These are phyloP conservation scores for Sialia sialis DNA, from an alignment of 2,113 vertebrate genomes.

Conservation along the genomic window DNA sequence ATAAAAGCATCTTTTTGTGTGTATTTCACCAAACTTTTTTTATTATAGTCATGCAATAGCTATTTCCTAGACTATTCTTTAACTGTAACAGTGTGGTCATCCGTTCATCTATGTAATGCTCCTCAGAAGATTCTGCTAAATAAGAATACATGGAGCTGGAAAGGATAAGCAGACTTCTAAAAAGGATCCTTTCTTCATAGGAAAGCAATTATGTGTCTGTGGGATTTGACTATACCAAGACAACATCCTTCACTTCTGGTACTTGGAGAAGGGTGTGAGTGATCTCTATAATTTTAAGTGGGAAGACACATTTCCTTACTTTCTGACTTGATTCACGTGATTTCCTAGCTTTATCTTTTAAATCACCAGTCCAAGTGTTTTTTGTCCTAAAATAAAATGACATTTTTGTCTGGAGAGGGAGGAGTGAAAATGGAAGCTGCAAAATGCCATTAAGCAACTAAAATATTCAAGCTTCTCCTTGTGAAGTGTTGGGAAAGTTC, in stretches of 20 bases:
- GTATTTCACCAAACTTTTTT: not conserved
- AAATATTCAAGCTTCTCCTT: not conserved
- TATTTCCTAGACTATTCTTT: not conserved
- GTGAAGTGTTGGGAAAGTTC: not conserved
- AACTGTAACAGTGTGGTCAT: not conserved
- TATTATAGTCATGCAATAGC: not conserved
- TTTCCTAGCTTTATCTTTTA: not conserved
- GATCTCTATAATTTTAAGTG: not conserved
- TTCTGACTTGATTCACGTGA: not conserved
- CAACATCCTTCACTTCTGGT: not conserved
- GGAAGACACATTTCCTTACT: not conserved
- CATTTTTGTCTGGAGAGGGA: not conserved
- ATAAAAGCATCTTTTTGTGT: not conserved
- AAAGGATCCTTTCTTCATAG: not conserved
- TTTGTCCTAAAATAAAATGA: not conserved
- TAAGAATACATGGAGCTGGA: not conserved
- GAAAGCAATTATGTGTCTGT: not conserved
- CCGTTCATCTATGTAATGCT: not conserved
- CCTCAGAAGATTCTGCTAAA: not conserved
- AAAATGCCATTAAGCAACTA: not conserved
- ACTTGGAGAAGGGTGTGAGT: not conserved
- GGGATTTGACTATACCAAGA: not conserved
- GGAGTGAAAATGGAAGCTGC: not conserved
- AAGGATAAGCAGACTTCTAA: not conserved
- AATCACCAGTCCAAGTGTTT: not conserved